A percentile compares a stretch with the other conserved stretches of the same genome.
phyloP scores from a whole-genome alignment of 2,888 invertebrate species.

The Eurois occulta region DNA sequence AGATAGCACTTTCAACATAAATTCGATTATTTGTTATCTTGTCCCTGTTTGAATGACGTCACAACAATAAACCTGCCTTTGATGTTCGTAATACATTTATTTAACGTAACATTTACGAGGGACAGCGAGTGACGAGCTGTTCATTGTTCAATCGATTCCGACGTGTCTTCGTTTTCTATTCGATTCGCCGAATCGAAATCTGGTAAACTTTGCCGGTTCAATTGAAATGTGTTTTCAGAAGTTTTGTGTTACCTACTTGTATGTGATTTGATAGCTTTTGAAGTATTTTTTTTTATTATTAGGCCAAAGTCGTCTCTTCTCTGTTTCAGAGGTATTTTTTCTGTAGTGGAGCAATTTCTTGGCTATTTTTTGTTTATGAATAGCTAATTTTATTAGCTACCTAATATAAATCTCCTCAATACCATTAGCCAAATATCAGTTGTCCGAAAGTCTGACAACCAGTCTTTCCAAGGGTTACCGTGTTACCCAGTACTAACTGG shows the following conservation, averaged over 20 bases:
- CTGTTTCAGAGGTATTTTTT: not conserved
- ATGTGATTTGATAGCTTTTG: not conserved
- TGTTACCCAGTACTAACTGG: too few species aligned
- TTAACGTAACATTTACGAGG: slow-evolving; percentile 42
- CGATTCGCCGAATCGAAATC: slow-evolving; percentile 38
- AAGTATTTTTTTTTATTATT: not conserved
- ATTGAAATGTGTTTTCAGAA: slow-evolving; percentile 20
- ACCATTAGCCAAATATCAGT: too few species aligned
- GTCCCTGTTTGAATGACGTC: slow-evolving; percentile 37
- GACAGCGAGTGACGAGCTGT: slow-evolving; percentile 12
- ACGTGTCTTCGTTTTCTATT: slow-evolving; percentile 36
- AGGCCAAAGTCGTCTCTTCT: not conserved
- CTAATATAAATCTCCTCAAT: too few species aligned
- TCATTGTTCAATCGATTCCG: slow-evolving; percentile 41
- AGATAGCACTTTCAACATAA: slow-evolving; percentile 1
- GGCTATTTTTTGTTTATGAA: too few species aligned
- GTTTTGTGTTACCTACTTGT: slow-evolving; percentile 5
- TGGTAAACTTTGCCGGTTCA: slow-evolving; percentile 20
- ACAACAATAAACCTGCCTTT: slow-evolving; percentile 45
- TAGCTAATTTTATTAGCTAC: too few species aligned
- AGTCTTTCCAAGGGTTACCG: too few species aligned
- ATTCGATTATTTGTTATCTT: slow-evolving; percentile 31
- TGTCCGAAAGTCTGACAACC: too few species aligned
- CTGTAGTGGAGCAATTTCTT: not conserved
- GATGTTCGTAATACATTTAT: slow-evolving; percentile 50